Conservation (phyloP, 1,140 invertebrate species). For the Polypedilum vanderplanki region DNA sequence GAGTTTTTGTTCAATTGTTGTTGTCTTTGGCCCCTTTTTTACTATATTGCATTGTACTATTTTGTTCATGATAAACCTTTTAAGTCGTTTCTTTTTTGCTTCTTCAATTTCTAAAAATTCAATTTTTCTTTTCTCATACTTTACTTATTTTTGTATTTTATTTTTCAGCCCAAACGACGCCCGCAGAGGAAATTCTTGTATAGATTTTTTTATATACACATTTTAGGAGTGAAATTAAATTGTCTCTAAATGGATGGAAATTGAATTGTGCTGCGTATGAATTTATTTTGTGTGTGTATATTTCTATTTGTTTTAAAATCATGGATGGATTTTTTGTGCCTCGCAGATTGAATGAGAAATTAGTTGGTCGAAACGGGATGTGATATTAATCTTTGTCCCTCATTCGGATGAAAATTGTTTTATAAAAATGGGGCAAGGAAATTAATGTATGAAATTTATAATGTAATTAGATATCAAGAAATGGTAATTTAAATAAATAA, state of each 20-base stretch:
- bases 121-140: not conserved
- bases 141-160: not conserved
- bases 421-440: not conserved
- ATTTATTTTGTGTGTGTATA: not conserved
- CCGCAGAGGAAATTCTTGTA: slow-evolving; percentile 3
- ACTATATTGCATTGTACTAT: not conserved
- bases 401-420: not conserved
- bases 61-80: slow-evolving; percentile 13
- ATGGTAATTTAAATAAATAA: too few species aligned
- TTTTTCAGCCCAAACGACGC: not conserved
- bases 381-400: not conserved
- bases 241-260: slow-evolving; percentile 3
- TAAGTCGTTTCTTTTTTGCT: slow-evolving; percentile 2
- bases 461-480: not conserved
- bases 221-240: not conserved
- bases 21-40: not conserved
- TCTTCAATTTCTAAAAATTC: not conserved
- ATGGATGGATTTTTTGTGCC: not conserved
- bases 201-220: not conserved
- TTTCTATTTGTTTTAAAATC: not conserved
- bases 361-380: too few species aligned
- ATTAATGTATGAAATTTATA: slow-evolving; percentile 15
- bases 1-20: not conserved
- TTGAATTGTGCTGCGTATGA: not conserved
- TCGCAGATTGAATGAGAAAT: not conserved